These are phyloP conservation scores for Harlomillsia oculata DNA, from an alignment of 1,140 invertebrate species.

Conservation along the genomic window DNA sequence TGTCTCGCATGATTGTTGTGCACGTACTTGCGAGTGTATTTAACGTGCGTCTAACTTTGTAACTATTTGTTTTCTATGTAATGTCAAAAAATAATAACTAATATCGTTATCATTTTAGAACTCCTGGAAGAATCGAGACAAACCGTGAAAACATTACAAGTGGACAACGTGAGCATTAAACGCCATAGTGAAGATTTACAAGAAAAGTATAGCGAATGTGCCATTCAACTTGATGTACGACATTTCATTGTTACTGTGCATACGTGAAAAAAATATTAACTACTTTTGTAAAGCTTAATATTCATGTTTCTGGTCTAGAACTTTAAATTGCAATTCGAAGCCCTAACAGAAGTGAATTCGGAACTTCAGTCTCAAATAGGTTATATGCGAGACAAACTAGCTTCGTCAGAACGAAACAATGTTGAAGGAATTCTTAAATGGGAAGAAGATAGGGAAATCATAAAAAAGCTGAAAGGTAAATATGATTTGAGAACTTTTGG, in stretches of 20 bases:
- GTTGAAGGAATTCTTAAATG: constrained; percentile 11
- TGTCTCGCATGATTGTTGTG: not conserved
- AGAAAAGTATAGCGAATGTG: constrained; percentile 11
- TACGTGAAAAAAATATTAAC: not conserved
- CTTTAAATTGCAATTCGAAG: constrained; percentile 9
- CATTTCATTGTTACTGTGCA: not conserved
- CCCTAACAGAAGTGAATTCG: constrained; percentile 11
- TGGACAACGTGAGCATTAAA: constrained; percentile 9
- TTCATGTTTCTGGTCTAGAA: not conserved
- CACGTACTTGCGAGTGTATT: too few species aligned
- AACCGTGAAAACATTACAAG: constrained; percentile 16
- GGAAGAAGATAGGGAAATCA: constrained; percentile 8
- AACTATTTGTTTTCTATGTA: too few species aligned
- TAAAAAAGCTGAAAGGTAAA: constrained; percentile 16
- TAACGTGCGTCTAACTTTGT: too few species aligned
- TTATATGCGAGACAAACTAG: constrained; percentile 14
- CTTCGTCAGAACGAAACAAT: not conserved
- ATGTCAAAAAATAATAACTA: not conserved
- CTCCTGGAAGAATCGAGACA: constrained; percentile 31
- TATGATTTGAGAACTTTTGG: not conserved
- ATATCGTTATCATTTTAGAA: constrained; percentile 5
- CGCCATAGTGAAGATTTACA: constrained; percentile 18
- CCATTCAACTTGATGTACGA: constrained; percentile 17
- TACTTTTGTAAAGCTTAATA: not conserved
- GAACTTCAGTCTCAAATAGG: constrained; percentile 17